Evolutionary conservation across 2,113 vertebrate species (phyloP).

Genomic region (Sapajus apella): DNA sequence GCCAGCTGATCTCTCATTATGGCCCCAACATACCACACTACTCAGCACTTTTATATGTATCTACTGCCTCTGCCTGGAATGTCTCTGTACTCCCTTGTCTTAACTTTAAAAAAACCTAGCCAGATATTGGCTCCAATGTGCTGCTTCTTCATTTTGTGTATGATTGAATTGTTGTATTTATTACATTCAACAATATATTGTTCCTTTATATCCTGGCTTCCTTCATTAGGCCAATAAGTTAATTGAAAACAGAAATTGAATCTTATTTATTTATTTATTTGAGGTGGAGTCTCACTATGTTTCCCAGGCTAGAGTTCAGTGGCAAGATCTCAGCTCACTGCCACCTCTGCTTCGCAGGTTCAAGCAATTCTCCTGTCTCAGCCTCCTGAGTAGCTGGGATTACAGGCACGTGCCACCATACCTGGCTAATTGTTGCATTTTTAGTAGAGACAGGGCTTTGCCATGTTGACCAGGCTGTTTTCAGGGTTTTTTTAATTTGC

Average conservation of each 20-base stretch:
- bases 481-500: too few relatives aligned
- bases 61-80: neutral
- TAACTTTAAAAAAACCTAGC: neutral
- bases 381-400: neutral
- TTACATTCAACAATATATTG: neutral
- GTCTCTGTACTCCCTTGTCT: neutral
- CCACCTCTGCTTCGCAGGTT: neutral
- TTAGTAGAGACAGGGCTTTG: neutral
- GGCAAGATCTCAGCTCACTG: neutral
- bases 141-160: neutral
- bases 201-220: neutral
- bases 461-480: neutral
- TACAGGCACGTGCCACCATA: neutral
- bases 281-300: too few relatives aligned
- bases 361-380: neutral
- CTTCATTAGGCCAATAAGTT: neutral
- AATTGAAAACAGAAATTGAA: neutral
- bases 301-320: neutral
- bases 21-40: neutral
- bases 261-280: neutral
- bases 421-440: neutral
- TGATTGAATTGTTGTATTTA: neutral
- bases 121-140: neutral
- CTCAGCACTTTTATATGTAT: neutral
- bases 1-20: neutral